Conservation (phyloP, 2,113 vertebrate genomes). For the Nannospalax galili region DNA sequence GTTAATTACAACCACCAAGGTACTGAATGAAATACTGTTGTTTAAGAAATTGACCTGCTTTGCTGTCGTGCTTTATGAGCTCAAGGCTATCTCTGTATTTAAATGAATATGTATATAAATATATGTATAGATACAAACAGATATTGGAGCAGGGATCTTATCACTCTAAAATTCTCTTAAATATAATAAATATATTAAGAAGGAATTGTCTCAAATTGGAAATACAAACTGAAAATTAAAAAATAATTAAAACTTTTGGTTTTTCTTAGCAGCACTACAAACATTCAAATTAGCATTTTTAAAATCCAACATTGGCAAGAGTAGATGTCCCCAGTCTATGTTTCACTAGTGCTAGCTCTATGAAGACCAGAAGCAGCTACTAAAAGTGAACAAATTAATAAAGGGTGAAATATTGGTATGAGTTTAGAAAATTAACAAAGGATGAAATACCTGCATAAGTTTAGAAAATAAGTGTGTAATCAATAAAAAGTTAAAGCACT, state of each 20-base stretch:
- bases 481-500: constrained; percentile 49
- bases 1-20: constrained; percentile 89
- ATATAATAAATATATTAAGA: constrained; percentile 23
- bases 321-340: not conserved
- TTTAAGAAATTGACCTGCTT: constrained; percentile 84
- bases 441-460: constrained; percentile 32
- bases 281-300: constrained; percentile 38
- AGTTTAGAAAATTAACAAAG: constrained; percentile 49
- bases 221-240: constrained; percentile 32
- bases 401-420: constrained; percentile 41
- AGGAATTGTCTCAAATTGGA: constrained; percentile 48
- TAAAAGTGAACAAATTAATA: constrained; percentile 52
- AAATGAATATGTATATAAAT: constrained; percentile 25
- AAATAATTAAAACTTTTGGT: constrained; percentile 49
- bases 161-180: constrained; percentile 18
- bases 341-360: constrained; percentile 38
- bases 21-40: constrained; percentile 86
- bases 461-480: constrained; percentile 47
- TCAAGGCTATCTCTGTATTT: constrained; percentile 65
- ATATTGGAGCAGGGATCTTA: not conserved
- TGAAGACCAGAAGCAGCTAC: not conserved
- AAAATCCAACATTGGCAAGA: constrained; percentile 44
- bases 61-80: constrained; percentile 67
- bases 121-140: not conserved
- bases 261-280: constrained; percentile 58